Evolutionary conservation across 2,113 vertebrate genomes (phyloP), one percentile per base, ranked within the genome.

Genomic region (human): DNA sequence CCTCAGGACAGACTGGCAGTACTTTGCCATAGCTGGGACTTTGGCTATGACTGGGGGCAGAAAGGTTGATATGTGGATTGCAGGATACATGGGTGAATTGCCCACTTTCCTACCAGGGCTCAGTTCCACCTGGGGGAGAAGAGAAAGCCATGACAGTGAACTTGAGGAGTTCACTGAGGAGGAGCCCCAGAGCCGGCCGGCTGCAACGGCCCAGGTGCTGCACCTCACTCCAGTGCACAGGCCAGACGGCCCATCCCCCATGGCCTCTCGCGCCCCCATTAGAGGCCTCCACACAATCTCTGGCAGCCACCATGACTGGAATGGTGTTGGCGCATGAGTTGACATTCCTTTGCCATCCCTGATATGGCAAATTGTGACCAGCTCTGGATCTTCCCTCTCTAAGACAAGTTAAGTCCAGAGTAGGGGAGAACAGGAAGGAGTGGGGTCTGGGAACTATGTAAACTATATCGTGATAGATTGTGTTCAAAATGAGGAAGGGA

Each of bases 191-290:
- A 79, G 92, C 80, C 20, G 3, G 64, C 27, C 20, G 43, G 55
- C 86, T 57, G 84, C 25, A 2, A 87, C 1, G 12, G 76, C 61
- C 95, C 96, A 94, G 96, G 89, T 90, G 96, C 76, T 61, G 57
- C 0, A 68, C 75, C 45, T 82, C 89, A 32, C 84, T n/a, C 86
- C 83, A 72, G 73, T 11, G 82, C 91, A 50, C 94, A 52, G 75
- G 61, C 50, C 81, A 12, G 48, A 78, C 5, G 3, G 90, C 55
- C 83, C 61, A 14, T 0, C 22, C 73, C 43, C n/a, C 6, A 12
- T 12, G 59, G 32, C 35, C 78, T n/a, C 48, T 11, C 8, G 1
- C 75, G n/a, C 83, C 57, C 20, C 61, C 2, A 0, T 2, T 22
- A 45, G 20, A 3, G 85, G 66, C 59, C 78, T 45, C 66, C 52